These are phyloP conservation scores for Spodoptera picta DNA, from an alignment of 2,888 invertebrate genomes.

Conservation along the genomic window DNA sequence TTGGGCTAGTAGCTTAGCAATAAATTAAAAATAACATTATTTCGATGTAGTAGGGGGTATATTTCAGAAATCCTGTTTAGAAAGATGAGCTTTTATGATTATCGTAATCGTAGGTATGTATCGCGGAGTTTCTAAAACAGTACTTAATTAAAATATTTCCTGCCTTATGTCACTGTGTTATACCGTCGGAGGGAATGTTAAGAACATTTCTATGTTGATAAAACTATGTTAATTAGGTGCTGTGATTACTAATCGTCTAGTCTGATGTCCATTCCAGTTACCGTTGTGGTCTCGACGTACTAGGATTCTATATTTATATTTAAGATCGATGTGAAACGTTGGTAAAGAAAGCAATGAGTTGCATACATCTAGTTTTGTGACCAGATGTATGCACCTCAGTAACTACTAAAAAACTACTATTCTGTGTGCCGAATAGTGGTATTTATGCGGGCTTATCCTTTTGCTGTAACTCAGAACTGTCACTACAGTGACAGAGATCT, in stretches of 20 bases:
- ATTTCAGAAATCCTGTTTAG: slow-evolving; percentile 53
- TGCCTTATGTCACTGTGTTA: slow-evolving; percentile 78
- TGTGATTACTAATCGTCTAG: slow-evolving; percentile 81
- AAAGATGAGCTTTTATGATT: slow-evolving; percentile 60
- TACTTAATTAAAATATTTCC: slow-evolving; percentile 70
- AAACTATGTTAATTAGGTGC: slow-evolving; percentile 69
- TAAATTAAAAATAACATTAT: slow-evolving; percentile 38
- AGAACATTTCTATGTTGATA: slow-evolving; percentile 73
- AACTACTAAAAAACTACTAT: too few relatives aligned
- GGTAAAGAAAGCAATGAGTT: too few relatives aligned
- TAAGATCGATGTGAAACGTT: too few relatives aligned
- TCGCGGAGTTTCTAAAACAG: slow-evolving; percentile 65
- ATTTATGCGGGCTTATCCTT: too few relatives aligned
- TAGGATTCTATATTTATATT: background rate
- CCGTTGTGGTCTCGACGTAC: slow-evolving; percentile 28
- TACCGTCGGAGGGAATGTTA: slow-evolving; percentile 76
- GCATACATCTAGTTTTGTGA: too few relatives aligned
- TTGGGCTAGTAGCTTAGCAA: slow-evolving; percentile 36
- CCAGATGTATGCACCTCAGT: too few relatives aligned
- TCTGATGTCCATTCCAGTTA: slow-evolving; percentile 77
- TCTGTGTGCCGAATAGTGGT: too few relatives aligned
- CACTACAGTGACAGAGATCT: too few relatives aligned
- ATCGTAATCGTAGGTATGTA: slow-evolving; percentile 52
- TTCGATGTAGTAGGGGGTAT: slow-evolving; percentile 31
- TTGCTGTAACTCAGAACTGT: too few relatives aligned